These are phyloP conservation scores for Tanytarsus gracilentus DNA, from an alignment of 2,888 invertebrate genomes.

Conservation along the genomic window DNA sequence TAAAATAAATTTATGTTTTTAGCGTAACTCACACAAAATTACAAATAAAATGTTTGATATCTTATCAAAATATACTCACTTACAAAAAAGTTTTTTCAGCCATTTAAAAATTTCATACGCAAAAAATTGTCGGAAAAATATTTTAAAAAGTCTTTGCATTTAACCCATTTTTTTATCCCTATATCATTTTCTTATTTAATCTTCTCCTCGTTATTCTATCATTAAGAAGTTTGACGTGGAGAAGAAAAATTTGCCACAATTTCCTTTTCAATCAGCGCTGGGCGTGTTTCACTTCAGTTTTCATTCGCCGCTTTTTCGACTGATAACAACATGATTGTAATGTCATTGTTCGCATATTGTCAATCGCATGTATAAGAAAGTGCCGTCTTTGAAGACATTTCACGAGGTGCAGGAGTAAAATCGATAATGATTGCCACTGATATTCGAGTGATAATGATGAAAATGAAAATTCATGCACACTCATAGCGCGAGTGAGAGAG, in stretches of 20 bases:
- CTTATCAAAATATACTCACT: too few relatives aligned
- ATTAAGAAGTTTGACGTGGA: conserved; percentile 1
- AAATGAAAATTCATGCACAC: too few relatives aligned
- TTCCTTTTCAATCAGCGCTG: neutral
- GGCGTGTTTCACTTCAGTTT: too few relatives aligned
- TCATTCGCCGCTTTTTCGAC: neutral
- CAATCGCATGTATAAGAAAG: neutral
- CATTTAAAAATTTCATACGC: too few relatives aligned
- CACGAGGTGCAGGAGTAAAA: neutral
- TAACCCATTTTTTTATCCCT: neutral
- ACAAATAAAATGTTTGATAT: too few relatives aligned
- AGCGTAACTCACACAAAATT: too few relatives aligned
- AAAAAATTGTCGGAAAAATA: too few relatives aligned
- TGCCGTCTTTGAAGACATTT: too few relatives aligned
- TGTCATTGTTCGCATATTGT: neutral
- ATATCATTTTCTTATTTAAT: neutral
- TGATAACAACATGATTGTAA: conserved; percentile 3
- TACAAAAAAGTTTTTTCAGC: too few relatives aligned
- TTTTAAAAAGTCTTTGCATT: too few relatives aligned
- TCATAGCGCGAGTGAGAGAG: neutral
- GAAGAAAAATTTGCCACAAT: conserved; percentile 13
- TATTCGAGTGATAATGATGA: too few relatives aligned
- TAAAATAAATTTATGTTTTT: too few relatives aligned
- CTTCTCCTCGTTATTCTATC: neutral
- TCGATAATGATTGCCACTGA: conserved; percentile 2